Evolutionary conservation across 2,797 vertebrate species (phyloP).

Genomic region (Coilia nasus): DNA sequence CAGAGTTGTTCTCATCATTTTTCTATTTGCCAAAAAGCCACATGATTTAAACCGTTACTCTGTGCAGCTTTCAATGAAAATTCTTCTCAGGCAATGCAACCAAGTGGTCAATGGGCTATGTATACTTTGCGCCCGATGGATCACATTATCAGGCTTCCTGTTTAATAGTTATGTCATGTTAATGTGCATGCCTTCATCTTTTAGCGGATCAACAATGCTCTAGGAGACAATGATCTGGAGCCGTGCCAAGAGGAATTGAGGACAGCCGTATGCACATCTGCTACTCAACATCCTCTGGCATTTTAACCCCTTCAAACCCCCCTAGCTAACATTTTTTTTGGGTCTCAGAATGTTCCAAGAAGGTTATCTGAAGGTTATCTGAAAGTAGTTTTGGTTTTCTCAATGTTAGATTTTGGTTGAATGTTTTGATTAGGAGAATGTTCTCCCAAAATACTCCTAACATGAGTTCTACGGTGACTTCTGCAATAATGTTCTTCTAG

Average conservation of each 20-base stretch:
- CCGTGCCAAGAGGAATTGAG: background rate
- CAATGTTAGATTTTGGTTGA: no score
- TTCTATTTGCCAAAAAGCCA: background rate
- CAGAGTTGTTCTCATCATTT: background rate
- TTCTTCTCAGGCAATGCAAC: background rate
- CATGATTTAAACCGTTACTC: background rate
- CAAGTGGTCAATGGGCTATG: constrained; percentile 13
- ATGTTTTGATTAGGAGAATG: no score
- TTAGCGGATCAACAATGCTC: constrained; percentile 6
- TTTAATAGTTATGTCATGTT: constrained; percentile 29
- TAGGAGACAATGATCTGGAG: constrained; percentile 3
- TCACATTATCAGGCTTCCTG: constrained; percentile 27
- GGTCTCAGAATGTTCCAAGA: no score
- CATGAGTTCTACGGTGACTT: no score
- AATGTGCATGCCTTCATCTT: constrained; percentile 18
- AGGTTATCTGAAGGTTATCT: no score
- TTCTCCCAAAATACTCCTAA: no score
- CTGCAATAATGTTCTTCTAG: no score
- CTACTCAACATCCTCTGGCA: constrained; percentile 13
- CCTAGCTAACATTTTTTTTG: background rate
- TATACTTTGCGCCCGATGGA: background rate
- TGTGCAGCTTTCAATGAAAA: background rate
- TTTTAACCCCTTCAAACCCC: constrained; percentile 8
- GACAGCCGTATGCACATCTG: constrained; percentile 7
- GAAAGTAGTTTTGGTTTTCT: no score